Percentiles rank a stretch among this genome's conserved stretches.
phyloP scores from a whole-genome alignment of 2,888 invertebrate genomes.

The Cryptus armator region DNA sequence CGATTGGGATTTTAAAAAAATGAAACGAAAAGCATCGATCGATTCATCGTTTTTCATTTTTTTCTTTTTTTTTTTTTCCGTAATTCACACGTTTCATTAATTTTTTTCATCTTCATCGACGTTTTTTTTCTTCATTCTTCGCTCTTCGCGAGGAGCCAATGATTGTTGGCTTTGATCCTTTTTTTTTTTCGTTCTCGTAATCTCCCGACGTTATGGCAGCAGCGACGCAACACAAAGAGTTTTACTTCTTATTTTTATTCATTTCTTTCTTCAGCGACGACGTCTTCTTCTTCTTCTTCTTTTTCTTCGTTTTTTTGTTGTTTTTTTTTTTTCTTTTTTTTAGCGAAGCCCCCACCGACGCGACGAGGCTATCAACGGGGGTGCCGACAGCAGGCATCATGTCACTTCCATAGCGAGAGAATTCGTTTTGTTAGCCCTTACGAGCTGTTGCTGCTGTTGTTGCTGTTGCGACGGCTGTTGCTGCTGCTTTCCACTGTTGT shows the following conservation, averaged over 20 bases:
- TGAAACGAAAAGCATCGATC: conserved; percentile 17
- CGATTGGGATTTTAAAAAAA: conserved; percentile 8
- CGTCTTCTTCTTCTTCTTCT: conserved; percentile 61
- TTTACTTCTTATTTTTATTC: conserved; percentile 57
- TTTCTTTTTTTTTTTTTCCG: background rate
- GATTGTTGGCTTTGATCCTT: background rate
- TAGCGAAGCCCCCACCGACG: conserved; percentile 84
- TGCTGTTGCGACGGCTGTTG: conserved; percentile 69
- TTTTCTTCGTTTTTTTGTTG: conserved; percentile 5
- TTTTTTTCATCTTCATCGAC: conserved; percentile 8
- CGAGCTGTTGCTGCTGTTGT: conserved; percentile 82
- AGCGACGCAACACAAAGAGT: conserved; percentile 39
- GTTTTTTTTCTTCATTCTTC: conserved; percentile 11
- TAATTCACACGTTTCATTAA: background rate
- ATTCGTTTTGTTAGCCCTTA: conserved; percentile 86
- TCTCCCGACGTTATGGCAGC: conserved; percentile 27
- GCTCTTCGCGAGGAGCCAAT: background rate
- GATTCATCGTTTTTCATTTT: background rate
- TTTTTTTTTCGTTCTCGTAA: background rate
- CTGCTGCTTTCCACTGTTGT: conserved; percentile 79
- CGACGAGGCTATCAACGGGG: conserved; percentile 81
- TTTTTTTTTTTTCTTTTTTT: conserved; percentile 54
- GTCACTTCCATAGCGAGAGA: conserved; percentile 88
- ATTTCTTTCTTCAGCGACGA: background rate
- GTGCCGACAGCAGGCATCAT: conserved; percentile 86